phyloP scores from a whole-genome alignment of 1,140 invertebrate species.

The Asobara japonica region DNA sequence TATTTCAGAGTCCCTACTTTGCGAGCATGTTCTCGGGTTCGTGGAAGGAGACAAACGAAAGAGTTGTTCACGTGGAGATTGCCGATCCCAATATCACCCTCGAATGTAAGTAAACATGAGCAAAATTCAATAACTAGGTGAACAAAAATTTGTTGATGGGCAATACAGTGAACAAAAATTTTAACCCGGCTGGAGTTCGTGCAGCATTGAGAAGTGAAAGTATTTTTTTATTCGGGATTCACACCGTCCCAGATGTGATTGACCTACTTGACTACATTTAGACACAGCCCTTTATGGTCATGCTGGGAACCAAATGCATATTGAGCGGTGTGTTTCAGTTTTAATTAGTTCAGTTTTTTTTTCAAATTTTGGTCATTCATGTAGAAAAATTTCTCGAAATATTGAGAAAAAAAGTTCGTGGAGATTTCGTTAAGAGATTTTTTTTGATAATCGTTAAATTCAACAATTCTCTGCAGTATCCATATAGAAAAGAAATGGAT shows the following conservation, averaged over 20 bases:
- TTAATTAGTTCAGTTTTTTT: constrained; percentile 19
- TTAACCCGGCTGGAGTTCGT: neutral
- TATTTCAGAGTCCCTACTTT: constrained; percentile 81
- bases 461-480: too few species aligned
- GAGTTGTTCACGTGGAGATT: constrained; percentile 76
- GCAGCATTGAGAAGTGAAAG: constrained; percentile 41
- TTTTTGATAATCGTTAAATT: neutral
- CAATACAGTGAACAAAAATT: neutral
- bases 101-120: constrained; percentile 68
- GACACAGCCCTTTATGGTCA: constrained; percentile 35
- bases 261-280: constrained; percentile 41
- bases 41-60: constrained; percentile 80
- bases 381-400: too few species aligned
- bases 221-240: constrained; percentile 27
- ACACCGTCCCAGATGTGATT: constrained; percentile 24
- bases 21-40: constrained; percentile 85
- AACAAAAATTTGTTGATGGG: neutral
- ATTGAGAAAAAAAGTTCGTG: too few species aligned
- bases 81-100: constrained; percentile 79
- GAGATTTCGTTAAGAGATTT: too few species aligned
- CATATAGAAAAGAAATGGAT: too few species aligned
- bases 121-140: neutral
- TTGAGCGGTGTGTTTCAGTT: constrained; percentile 13
- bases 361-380: too few species aligned
- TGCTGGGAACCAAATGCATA: constrained; percentile 1